A percentile compares a stretch with the other conserved stretches of the same genome.
Conservation (phyloP, 2,888 invertebrate genomes). For the Eudasyphora cyanicolor region DNA sequence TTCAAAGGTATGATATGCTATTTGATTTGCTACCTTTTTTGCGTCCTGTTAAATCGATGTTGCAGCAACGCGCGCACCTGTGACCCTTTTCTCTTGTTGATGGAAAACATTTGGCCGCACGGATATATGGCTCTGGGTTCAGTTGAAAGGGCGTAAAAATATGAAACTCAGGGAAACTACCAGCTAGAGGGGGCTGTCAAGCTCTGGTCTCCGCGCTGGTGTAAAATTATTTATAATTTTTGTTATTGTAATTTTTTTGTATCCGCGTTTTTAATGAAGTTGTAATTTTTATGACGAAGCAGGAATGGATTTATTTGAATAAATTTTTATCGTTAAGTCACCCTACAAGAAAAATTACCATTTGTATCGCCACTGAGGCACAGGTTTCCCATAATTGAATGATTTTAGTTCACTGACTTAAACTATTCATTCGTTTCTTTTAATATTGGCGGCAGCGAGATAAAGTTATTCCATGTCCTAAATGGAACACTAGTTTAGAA, state of each 20-base stretch:
- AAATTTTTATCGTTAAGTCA: constrained; percentile 18
- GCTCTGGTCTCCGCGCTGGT: constrained; percentile 6
- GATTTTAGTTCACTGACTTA: too few relatives aligned
- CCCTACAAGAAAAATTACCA: too few relatives aligned
- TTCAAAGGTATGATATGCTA: constrained; percentile 56
- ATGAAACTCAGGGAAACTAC: neutral
- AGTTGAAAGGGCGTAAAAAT: neutral
- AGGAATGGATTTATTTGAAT: constrained; percentile 12
- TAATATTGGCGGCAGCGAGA: too few relatives aligned
- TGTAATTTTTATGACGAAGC: neutral
- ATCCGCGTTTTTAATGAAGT: constrained; percentile 24
- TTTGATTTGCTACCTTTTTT: constrained; percentile 53
- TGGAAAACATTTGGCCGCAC: constrained; percentile 2
- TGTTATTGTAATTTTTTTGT: neutral
- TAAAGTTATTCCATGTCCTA: too few relatives aligned
- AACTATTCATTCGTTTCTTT: too few relatives aligned
- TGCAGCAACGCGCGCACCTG: constrained; percentile 16
- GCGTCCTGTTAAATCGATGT: constrained; percentile 29
- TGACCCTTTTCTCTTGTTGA: constrained; percentile 1
- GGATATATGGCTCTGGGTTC: constrained; percentile 24
- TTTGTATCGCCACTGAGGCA: too few relatives aligned
- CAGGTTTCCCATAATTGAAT: too few relatives aligned
- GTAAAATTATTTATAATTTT: constrained; percentile 17
- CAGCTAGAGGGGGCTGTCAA: constrained; percentile 17
- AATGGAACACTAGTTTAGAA: too few relatives aligned